Conservation (phyloP, 2,888 invertebrate genomes). For the Diadegma fenestrale region DNA sequence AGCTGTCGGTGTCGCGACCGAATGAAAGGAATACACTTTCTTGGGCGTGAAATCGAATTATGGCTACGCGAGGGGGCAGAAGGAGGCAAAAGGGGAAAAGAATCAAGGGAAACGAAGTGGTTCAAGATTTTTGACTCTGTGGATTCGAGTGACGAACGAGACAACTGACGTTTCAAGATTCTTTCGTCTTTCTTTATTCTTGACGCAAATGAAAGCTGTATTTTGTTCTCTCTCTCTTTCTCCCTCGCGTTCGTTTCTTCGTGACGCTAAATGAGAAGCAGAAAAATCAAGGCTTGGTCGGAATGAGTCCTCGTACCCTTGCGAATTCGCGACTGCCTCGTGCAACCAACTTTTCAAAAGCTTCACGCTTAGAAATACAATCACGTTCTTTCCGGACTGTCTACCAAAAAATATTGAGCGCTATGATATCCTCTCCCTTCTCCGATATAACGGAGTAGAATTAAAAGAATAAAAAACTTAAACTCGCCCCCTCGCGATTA, state of each 20-base stretch:
- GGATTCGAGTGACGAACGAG: slow-evolving; percentile 54
- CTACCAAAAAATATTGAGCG: slow-evolving; percentile 48
- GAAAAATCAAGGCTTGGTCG: slow-evolving; percentile 65
- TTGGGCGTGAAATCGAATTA: slow-evolving; percentile 74
- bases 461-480: slow-evolving; percentile 9
- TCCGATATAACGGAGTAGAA: slow-evolving; percentile 14
- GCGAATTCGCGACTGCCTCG: slow-evolving; percentile 41
- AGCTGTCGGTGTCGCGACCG: slow-evolving; percentile 66
- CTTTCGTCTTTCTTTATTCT: slow-evolving; percentile 43
- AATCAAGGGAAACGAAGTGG: slow-evolving; percentile 53
- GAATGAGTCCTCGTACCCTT: slow-evolving; percentile 51
- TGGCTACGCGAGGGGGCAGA: slow-evolving; percentile 43
- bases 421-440: slow-evolving; percentile 37
- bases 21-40: slow-evolving; percentile 70
- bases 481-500: slow-evolving; percentile 5
- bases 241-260: slow-evolving; percentile 55
- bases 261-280: slow-evolving; percentile 61
- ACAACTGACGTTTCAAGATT: slow-evolving; percentile 65
- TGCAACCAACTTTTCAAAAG: slow-evolving; percentile 51
- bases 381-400: slow-evolving; percentile 70
- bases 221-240: slow-evolving; percentile 46
- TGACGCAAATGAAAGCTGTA: slow-evolving; percentile 75
- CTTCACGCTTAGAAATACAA: slow-evolving; percentile 73
- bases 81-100: slow-evolving; percentile 11
- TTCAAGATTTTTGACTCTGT: slow-evolving; percentile 57